Conservation (phyloP, 2,888 invertebrate species). For the Agrochola lychnidis region DNA sequence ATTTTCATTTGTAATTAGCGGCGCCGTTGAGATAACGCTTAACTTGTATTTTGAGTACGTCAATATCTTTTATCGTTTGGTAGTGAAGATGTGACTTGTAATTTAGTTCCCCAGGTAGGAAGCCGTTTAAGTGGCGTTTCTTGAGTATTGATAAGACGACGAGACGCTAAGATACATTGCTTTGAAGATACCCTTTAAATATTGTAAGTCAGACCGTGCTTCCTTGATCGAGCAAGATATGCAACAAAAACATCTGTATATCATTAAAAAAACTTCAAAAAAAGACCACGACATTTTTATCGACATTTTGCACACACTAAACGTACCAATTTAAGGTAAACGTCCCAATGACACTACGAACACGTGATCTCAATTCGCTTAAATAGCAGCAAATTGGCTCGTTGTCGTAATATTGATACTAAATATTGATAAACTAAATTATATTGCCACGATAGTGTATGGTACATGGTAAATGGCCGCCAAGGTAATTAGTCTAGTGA, state of each 20-base stretch:
- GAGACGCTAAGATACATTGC: not conserved
- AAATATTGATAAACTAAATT: slow-evolving; percentile 66
- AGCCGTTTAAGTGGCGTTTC: slow-evolving; percentile 30
- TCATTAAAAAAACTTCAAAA: not conserved
- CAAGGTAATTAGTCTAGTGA: slow-evolving; percentile 51
- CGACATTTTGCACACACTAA: slow-evolving; percentile 40
- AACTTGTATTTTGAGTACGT: slow-evolving; percentile 67
- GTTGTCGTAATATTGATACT: slow-evolving; percentile 63
- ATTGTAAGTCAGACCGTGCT: not conserved
- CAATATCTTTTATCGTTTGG: slow-evolving; percentile 64
- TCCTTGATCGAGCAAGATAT: not conserved
- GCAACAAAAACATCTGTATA: no score
- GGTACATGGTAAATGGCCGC: slow-evolving; percentile 52
- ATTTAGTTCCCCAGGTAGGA: slow-evolving; percentile 28
- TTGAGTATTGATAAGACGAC: slow-evolving; percentile 29
- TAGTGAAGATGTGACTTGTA: slow-evolving; percentile 49
- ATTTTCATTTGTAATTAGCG: slow-evolving; percentile 84
- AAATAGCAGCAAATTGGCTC: slow-evolving; percentile 62
- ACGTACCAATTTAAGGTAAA: slow-evolving; percentile 48
- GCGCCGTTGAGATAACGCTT: slow-evolving; percentile 70
- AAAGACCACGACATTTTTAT: slow-evolving; percentile 1
- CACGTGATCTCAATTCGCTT: slow-evolving; percentile 61
- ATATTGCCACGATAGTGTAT: slow-evolving; percentile 59
- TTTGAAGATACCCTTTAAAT: not conserved
- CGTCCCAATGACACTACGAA: slow-evolving; percentile 52